A percentile compares a stretch with the other conserved stretches of the same genome.
Evolutionary conservation across 2,888 invertebrate species (phyloP).

Genomic region (Eilema caniola): DNA sequence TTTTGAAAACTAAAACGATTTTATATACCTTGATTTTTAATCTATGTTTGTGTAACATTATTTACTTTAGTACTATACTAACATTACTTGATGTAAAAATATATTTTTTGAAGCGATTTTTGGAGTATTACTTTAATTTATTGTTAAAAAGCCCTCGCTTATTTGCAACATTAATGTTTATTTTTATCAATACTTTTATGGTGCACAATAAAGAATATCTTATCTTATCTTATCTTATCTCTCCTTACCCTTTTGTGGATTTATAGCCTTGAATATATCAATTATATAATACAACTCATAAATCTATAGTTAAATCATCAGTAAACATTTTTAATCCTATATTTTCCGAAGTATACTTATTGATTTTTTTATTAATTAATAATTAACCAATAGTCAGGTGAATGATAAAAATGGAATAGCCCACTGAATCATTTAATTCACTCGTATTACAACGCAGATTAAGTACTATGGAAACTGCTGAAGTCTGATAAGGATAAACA

Average conservation of each 20-base stretch:
- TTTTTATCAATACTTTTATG: no score
- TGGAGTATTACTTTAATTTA: no score
- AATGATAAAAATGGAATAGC: background rate
- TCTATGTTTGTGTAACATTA: conserved; percentile 31
- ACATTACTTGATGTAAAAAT: conserved; percentile 20
- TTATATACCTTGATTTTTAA: conserved; percentile 34
- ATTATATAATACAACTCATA: no score
- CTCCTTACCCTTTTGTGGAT: no score
- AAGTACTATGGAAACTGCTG: conserved; percentile 14
- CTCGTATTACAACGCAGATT: conserved; percentile 5
- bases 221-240: no score
- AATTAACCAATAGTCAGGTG: background rate
- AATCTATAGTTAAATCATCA: no score
- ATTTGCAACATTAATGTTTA: no score
- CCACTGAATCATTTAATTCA: background rate
- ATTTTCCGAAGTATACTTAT: background rate
- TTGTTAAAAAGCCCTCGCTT: no score
- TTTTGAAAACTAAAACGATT: conserved; percentile 46
- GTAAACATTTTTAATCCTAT: background rate
- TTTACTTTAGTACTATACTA: conserved; percentile 23
- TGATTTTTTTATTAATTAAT: background rate
- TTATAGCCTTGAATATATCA: no score
- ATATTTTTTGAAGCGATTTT: background rate
- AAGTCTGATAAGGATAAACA: conserved; percentile 22
- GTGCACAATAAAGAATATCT: no score